phyloP scores from a whole-genome alignment of 2,113 vertebrate genomes.

The Tachuris rubrigastra region DNA sequence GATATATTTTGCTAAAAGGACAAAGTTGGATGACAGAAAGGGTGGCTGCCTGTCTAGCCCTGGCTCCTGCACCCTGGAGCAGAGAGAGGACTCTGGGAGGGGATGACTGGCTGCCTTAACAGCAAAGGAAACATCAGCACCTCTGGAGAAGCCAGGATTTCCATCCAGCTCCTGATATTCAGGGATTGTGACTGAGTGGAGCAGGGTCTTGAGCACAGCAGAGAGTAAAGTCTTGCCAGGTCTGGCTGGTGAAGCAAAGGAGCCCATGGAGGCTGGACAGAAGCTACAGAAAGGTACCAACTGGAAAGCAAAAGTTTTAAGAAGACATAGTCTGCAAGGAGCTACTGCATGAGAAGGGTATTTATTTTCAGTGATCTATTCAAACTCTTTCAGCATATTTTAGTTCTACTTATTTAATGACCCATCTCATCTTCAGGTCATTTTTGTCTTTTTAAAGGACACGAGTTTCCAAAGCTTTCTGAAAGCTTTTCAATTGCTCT shows the following conservation, averaged over 20 bases:
- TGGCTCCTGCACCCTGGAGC: not conserved
- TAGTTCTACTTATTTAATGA: not conserved
- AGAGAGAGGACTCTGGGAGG: not conserved
- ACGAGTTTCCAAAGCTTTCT: not conserved
- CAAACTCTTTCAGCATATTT: not conserved
- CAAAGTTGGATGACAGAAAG: not conserved
- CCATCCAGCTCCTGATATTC: not conserved
- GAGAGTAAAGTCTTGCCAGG: not conserved
- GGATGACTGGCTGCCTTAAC: not conserved
- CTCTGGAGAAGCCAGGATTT: not conserved
- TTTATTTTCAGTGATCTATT: not conserved
- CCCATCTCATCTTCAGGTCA: not conserved
- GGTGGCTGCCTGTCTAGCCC: not conserved
- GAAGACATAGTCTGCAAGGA: not conserved
- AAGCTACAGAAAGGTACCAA: not conserved
- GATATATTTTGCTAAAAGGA: not conserved
- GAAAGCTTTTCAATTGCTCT: not conserved
- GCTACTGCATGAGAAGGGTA: not conserved
- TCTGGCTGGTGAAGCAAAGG: not conserved
- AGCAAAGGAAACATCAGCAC: not conserved
- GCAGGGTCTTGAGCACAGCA: rapidly evolving
- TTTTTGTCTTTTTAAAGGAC: not conserved
- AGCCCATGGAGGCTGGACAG: not conserved
- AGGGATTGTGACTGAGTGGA: not conserved
- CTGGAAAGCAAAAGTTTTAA: not conserved